Conservation (phyloP, 1,140 invertebrate genomes). For the Chrysomallon squamiferum region DNA sequence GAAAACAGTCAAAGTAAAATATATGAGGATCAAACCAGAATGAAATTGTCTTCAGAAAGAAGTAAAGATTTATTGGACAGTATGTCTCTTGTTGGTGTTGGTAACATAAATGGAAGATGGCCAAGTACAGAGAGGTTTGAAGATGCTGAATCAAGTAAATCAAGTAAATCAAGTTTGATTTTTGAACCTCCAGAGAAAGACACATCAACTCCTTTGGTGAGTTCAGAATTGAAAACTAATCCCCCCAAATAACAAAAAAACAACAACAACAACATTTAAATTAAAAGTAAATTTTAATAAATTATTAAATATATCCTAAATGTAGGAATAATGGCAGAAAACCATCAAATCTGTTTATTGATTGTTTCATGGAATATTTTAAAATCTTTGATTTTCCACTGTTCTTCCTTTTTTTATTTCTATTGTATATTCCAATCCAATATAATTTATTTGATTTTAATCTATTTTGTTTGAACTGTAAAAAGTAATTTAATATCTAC, state of each 20-base stretch:
- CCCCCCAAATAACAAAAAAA: not conserved
- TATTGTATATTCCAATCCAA: not conserved
- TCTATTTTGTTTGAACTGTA: not conserved
- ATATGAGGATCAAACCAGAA: too few relatives aligned
- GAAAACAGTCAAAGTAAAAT: too few relatives aligned
- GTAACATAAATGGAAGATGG: not conserved
- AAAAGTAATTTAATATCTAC: not conserved
- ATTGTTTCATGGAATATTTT: not conserved
- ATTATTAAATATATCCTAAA: not conserved
- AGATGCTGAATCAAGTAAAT: not conserved
- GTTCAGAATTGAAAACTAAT: not conserved
- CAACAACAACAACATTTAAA: not conserved
- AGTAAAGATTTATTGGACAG: too few relatives aligned
- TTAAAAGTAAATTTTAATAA: not conserved
- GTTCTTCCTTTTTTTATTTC: not conserved
- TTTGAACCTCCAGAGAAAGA: conserved; percentile 4
- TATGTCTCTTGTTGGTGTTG: too few relatives aligned
- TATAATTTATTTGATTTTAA: not conserved
- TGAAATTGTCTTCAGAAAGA: too few relatives aligned
- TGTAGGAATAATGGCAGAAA: not conserved
- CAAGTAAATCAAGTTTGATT: not conserved
- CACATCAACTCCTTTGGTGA: not conserved
- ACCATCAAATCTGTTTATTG: too few relatives aligned
- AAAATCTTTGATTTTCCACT: not conserved
- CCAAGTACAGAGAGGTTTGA: not conserved